Base-by-base conservation (phyloP, 2,797 vertebrate species). In the Denticeps clupeoides region DNA sequence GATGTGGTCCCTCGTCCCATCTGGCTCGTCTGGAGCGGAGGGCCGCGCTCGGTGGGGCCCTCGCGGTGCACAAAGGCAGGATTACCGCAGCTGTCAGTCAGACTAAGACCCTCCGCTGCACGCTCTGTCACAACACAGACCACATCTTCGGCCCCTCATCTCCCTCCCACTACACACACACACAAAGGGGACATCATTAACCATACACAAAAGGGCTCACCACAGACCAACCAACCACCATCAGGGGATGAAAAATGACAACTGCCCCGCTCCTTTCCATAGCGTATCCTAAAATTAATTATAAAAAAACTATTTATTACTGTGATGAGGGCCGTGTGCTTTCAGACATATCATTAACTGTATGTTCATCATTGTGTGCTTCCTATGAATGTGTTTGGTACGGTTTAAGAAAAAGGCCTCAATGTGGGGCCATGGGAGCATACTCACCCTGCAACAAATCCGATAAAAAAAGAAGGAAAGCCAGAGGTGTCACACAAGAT, bases 71-170 rank as follows among this genome's bases (percentile, higher is more conserved):
- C 82, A 85, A 85, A 85, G 75, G 77, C 63, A 59, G 80, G 83
- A 86, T 86, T 86, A 86, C 73, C 73, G 71, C 83, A 81, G 83
- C 85, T 87, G 87, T 80, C 87, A 87, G 83, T 86, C 87, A 84
- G 73, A 74, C 84, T 84, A 87, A 87, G 82, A 79, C 82, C 81
- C 81, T 78, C 75, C 73, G 71, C 75, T 64, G 73, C 73, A 73
- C 79, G 70, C 73, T 77, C 80, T 81, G 71, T 69, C 45, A 55
- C 53, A 38, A 18, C 46, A 45, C 37, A 33, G 75, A 64, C 77
- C 81, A 80, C 82, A 77, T 77, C 75, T 79, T 78, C 69, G 73
- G 73, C 75, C 77, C 25, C 77, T 70, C 65, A 62, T 73, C 68
- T 75, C 69, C 65, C 52, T 62, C 58, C 52, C 62, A 28, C 60